A percentile compares a stretch with the other conserved stretches of the same genome.
Evolutionary conservation across 2,888 invertebrate species (phyloP).

Genomic region (Dermolepida albohirtum): DNA sequence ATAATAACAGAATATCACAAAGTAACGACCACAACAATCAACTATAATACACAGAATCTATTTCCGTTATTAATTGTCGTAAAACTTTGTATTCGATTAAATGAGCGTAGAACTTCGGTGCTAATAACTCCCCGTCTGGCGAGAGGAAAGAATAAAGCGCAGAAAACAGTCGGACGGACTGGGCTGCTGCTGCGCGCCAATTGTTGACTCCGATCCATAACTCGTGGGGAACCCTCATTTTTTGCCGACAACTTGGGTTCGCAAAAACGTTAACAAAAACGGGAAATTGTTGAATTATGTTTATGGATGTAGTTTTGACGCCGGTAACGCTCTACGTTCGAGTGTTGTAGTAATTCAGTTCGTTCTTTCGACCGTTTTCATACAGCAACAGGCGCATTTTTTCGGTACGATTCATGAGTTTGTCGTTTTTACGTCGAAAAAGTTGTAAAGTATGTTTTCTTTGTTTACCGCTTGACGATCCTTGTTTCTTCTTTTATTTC

Average conservation of each 20-base stretch:
- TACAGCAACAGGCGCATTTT: constrained; percentile 30
- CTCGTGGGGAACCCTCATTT: constrained; percentile 49
- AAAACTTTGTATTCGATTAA: constrained; percentile 43
- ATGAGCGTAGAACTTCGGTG: constrained; percentile 28
- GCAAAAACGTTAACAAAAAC: constrained; percentile 45
- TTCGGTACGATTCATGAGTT: constrained; percentile 20
- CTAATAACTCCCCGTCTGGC: constrained; percentile 28
- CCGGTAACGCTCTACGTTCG: not conserved
- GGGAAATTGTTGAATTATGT: constrained; percentile 36
- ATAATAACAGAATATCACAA: too few relatives aligned
- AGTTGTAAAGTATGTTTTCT: too few relatives aligned
- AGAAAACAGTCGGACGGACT: not conserved
- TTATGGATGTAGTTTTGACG: constrained; percentile 19
- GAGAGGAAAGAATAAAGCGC: constrained; percentile 35
- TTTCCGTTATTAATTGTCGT: constrained; percentile 45
- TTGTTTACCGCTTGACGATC: too few relatives aligned
- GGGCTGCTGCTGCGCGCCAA: constrained; percentile 35
- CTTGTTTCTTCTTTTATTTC: too few relatives aligned
- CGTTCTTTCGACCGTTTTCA: constrained; percentile 8
- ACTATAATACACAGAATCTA: constrained; percentile 46
- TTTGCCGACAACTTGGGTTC: constrained; percentile 52
- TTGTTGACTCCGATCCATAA: constrained; percentile 51
- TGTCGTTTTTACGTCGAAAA: too few relatives aligned
- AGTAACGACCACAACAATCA: too few relatives aligned
- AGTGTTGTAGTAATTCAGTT: constrained; percentile 22